Base-by-base conservation (phyloP, 2,888 invertebrate species). In the Biston stratarius region DNA sequence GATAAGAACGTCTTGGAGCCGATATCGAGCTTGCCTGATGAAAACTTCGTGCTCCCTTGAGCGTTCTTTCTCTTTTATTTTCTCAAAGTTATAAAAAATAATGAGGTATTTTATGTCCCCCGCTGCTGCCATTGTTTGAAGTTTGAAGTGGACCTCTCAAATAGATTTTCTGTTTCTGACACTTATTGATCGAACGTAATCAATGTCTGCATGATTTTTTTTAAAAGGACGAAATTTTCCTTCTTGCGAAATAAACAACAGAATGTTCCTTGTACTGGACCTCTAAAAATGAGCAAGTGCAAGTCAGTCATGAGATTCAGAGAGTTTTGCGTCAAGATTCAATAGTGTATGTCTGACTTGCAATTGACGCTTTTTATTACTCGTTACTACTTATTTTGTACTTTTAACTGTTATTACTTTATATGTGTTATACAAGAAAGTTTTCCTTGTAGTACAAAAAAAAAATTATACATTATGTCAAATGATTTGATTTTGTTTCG, bases 61-160 rank as follows among this genome's bases (percentile, higher is more conserved):
- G 82, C 78, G 76, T 78, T 59, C 40, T 80, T 80, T 84, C 77
- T 81, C 81, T 84, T 88, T 89, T 86, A 87, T 88, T 88, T 72
- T 86, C 82, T 80, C 76, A 75, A 81, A 85, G 88, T 84, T 85
- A 83, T 90, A 88, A 90, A 90, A 88, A 86, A 86, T 88, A 88
- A 90, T 86, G 88, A 89, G 86, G 79, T 88, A 88, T 87, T 89
- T 86, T 85, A 88, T 87, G 80, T 86, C 81, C 80, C 80, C 79
- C 73, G 83, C 82, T 81, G 77, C 79, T 82, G 78, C 80, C 80
- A 83, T 85, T 86, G 84, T 86, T 83, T 79, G 73, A 80, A 82
- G 74, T 81, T 83, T 79, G 40, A 68, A 64, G 44, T 62, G 44
- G 47, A 61, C 45, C 55, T 62, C 38, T n/a, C 12, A 78, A 80